Conservation (phyloP, 2,888 invertebrate species). For the Lampropteryx suffumata region DNA sequence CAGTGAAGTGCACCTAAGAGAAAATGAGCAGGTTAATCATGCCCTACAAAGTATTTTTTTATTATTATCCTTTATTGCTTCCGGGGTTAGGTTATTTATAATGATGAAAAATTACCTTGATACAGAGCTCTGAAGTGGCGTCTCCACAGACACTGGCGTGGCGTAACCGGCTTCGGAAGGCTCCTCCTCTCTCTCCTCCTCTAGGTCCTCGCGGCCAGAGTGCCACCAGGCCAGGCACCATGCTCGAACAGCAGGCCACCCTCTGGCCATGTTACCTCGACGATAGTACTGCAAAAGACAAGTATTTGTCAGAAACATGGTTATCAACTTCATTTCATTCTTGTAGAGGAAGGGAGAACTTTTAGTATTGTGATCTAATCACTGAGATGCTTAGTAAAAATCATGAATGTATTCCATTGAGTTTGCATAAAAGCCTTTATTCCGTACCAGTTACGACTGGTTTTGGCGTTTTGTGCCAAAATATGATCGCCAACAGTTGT, state of each 20-base stretch:
- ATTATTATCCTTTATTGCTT: no score
- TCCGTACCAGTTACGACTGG: not conserved
- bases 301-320: no score
- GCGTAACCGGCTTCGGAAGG: slow-evolving; percentile 90
- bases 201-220: slow-evolving; percentile 91
- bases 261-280: slow-evolving; percentile 50
- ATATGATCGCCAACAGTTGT: slow-evolving; percentile 42
- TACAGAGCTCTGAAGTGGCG: slow-evolving; percentile 92
- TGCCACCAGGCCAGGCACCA: slow-evolving; percentile 97
- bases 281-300: slow-evolving; percentile 56
- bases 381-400: not conserved
- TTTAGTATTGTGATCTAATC: no score
- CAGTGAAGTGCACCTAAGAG: slow-evolving; percentile 88
- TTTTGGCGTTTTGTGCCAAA: slow-evolving; percentile 55
- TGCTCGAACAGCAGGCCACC: slow-evolving; percentile 84
- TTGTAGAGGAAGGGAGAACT: no score
- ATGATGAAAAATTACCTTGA: no score
- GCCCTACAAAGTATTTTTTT: not conserved
- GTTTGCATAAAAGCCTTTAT: not conserved
- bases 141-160: slow-evolving; percentile 92
- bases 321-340: no score
- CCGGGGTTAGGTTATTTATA: no score
- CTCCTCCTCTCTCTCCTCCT: slow-evolving; percentile 90
- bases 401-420: not conserved
- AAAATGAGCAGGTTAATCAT: not conserved